Percentiles rank a stretch among this genome's conserved stretches.
Conservation (phyloP, 1,140 invertebrate genomes). For the Euborellia annulipes region DNA sequence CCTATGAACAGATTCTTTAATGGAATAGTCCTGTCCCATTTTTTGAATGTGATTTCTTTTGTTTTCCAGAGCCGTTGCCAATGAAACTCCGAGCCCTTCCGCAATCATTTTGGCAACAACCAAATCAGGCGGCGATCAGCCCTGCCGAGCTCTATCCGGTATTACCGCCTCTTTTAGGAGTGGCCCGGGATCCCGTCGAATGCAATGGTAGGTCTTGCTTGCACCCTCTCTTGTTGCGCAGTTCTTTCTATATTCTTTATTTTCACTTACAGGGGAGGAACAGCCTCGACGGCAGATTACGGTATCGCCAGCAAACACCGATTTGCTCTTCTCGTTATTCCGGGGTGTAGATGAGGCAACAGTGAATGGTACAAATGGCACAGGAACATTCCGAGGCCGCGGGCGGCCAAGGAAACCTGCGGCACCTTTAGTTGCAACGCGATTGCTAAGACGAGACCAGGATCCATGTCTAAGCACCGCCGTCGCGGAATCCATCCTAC, state of each 20-base stretch:
- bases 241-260: no score
- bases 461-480: constrained; percentile 31
- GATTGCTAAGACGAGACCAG: constrained; percentile 24
- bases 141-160: constrained; percentile 25
- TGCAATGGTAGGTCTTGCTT: no score
- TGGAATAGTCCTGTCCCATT: no score
- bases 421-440: not conserved
- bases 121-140: constrained; percentile 30
- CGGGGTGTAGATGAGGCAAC: constrained; percentile 22
- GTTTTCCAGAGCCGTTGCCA: constrained; percentile 31
- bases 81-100: constrained; percentile 36
- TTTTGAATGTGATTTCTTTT: constrained; percentile 20
- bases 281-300: constrained; percentile 16
- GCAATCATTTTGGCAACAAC: constrained; percentile 39
- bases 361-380: constrained; percentile 13
- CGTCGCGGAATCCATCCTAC: constrained; percentile 1
- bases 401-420: constrained; percentile 14
- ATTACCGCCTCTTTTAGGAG: constrained; percentile 26
- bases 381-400: constrained; percentile 13
- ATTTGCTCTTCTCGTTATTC: constrained; percentile 33
- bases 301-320: constrained; percentile 31
- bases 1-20: no score
- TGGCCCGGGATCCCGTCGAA: no score
- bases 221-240: no score
- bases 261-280: constrained; percentile 10